A percentile compares a stretch with the other conserved stretches of the same genome.
These are phyloP conservation scores for Sebastes umbrosus DNA, from an alignment of 2,797 vertebrate genomes.

Conservation along the genomic window DNA sequence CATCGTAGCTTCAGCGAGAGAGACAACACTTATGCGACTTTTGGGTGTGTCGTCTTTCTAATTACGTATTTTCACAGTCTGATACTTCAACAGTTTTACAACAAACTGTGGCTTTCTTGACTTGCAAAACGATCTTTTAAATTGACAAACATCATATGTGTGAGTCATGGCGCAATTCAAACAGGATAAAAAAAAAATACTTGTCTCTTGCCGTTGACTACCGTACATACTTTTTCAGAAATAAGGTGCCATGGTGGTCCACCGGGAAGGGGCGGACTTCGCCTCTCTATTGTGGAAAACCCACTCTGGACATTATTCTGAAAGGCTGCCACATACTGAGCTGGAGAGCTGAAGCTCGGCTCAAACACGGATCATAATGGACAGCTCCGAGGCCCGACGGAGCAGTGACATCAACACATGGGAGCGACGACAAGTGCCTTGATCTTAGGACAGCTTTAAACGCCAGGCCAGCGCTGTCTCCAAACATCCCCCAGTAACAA, in stretches of 20 bases:
- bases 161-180: too few species aligned
- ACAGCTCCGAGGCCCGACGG: slow-evolving; percentile 9
- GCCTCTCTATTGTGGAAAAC: not conserved
- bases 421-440: slow-evolving; percentile 23
- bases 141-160: too few species aligned
- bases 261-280: too few species aligned
- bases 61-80: too few species aligned
- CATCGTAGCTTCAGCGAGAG: too few species aligned
- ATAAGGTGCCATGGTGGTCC: too few species aligned
- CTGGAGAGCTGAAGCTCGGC: not conserved
- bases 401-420: slow-evolving; percentile 40
- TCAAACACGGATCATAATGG: slow-evolving; percentile 8
- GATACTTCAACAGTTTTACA: too few species aligned
- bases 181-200: too few species aligned
- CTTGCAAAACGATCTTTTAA: too few species aligned
- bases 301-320: not conserved
- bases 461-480: slow-evolving; percentile 8
- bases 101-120: too few species aligned
- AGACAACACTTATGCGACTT: fast-evolving
- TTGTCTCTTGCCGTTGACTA: fast-evolving
- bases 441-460: slow-evolving; percentile 41
- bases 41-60: too few species aligned
- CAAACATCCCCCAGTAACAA: slow-evolving; percentile 28
- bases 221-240: too few species aligned
- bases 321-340: not conserved